Percentiles rank a stretch among this genome's conserved stretches.
Evolutionary conservation across 2,113 vertebrate genomes (phyloP).

Genomic region (Hepsetus odoe): DNA sequence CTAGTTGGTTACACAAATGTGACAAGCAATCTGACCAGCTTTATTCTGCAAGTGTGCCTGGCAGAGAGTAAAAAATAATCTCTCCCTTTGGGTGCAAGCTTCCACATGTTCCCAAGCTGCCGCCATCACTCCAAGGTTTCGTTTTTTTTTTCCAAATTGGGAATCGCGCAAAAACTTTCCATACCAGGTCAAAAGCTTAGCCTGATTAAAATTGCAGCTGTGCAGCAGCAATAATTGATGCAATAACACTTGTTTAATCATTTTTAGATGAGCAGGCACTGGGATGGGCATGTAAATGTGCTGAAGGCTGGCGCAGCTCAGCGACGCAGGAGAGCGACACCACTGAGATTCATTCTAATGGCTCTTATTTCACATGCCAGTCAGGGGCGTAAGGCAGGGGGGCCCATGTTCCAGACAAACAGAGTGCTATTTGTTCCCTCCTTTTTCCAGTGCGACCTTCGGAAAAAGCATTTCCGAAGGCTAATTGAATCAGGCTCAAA

Average conservation of each 20-base stretch:
- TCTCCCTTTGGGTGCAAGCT: neutral
- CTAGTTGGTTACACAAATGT: slow-evolving; percentile 26
- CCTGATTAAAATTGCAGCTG: slow-evolving; percentile 26
- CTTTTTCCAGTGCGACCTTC: slow-evolving; percentile 27
- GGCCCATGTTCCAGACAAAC: slow-evolving; percentile 21
- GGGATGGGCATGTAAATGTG: neutral
- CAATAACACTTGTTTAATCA: slow-evolving; percentile 30
- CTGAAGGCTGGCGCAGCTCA: slow-evolving; percentile 19
- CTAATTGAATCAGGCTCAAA: slow-evolving; percentile 45
- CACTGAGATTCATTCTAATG: slow-evolving; percentile 34
- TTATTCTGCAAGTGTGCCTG: slow-evolving; percentile 12
- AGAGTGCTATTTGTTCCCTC: slow-evolving; percentile 36
- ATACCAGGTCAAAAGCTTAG: slow-evolving; percentile 12
- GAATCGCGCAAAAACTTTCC: neutral
- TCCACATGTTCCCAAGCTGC: neutral
- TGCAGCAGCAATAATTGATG: slow-evolving; percentile 26
- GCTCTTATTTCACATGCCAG: slow-evolving; percentile 47
- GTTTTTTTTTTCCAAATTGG: neutral
- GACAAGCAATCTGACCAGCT: slow-evolving; percentile 26
- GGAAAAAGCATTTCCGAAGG: slow-evolving; percentile 38
- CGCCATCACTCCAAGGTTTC: neutral
- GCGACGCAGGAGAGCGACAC: slow-evolving; percentile 25
- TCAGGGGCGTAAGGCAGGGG: slow-evolving; percentile 35
- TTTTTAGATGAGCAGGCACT: slow-evolving; percentile 25
- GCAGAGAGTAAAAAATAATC: neutral